Evolutionary conservation across 2,888 invertebrate species (phyloP), one percentile per base, ranked within the genome.

Genomic region (Acanthosepion lycidas): DNA sequence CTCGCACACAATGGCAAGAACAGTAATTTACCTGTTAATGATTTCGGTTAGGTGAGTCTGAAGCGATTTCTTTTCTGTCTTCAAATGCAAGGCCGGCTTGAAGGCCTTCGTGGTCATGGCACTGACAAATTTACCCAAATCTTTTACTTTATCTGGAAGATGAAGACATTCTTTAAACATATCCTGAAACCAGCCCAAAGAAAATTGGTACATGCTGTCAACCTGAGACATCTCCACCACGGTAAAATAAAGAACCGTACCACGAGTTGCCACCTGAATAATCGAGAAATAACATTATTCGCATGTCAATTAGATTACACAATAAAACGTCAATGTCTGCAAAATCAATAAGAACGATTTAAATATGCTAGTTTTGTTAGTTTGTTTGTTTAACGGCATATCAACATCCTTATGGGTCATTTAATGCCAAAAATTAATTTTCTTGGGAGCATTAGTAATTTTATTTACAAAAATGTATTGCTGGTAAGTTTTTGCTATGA

Each of bases 141-240:
- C 42, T 51, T 48, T 93, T 12, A 59, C 94, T 94, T 33, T 53
- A 26, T 59, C 33, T 91, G 91, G 95, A n/a, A 33, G 95, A 94
- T 96, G 95, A 95, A 97, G 97, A 95, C 97, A 97, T 59, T 96
- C 95, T 28, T 96, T 96, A 95, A 97, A 97, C 96, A 97, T 97
- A 94, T 96, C 96, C 95, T 97, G 97, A 96, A 97, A 97, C 97
- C 97, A 97, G 93, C 96, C 96, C 53, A 97, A 96, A 1, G 97
- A 97, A 95, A 97, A 97, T 96, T 97, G 97, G 96, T 97, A 97
- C 97, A 97, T 97, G 94, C 97, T 97, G 95, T 97, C 97, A 48
- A 97, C 96, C 55, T 95, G 96, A 78, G 97, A 96, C 94, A 97
- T 95, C 95, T 97, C 97, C 49, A 97, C 97, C 91, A 97, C 95